Evolutionary conservation across 2,113 vertebrate genomes (phyloP).

Genomic region (Triplophysa tibetana): DNA sequence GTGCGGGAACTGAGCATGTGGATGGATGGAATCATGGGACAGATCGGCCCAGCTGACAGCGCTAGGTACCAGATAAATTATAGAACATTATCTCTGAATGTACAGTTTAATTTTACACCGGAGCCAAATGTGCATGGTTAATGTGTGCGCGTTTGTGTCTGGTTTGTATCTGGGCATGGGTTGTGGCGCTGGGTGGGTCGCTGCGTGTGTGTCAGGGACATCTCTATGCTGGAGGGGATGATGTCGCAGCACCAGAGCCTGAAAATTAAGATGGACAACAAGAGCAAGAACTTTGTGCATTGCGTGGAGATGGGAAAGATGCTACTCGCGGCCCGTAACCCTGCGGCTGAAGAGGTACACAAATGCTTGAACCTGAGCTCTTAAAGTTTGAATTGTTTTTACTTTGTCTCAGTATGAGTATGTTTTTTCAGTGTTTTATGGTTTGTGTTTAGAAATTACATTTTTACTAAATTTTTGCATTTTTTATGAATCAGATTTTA

Average conservation of each 20-base stretch:
- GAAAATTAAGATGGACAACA: constrained; percentile 88
- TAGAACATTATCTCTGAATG: not conserved
- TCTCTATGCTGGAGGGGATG: constrained; percentile 81
- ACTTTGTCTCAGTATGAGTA: too few relatives aligned
- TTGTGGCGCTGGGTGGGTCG: not conserved
- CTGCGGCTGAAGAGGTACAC: constrained; percentile 87
- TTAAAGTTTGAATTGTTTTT: too few relatives aligned
- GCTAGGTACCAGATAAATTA: constrained; percentile 74
- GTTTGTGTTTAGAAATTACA: too few relatives aligned
- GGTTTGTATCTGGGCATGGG: constrained; percentile 35
- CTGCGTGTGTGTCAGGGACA: constrained; percentile 74
- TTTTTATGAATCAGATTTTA: not conserved
- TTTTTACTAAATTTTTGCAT: not conserved
- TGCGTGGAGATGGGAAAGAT: constrained; percentile 85
- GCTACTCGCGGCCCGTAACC: constrained; percentile 83
- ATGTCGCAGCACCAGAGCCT: constrained; percentile 89
- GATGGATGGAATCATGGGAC: constrained; percentile 91
- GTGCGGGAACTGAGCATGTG: constrained; percentile 90
- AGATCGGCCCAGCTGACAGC: constrained; percentile 84
- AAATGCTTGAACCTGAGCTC: not conserved
- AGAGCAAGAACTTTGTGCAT: constrained; percentile 84
- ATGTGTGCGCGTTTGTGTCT: constrained; percentile 21
- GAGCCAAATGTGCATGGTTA: not conserved
- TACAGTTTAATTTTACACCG: not conserved
- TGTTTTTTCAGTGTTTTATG: too few relatives aligned